A percentile compares a stretch with the other conserved stretches of the same genome.
These are phyloP conservation scores for Habrosyne pyritoides DNA, from an alignment of 2,888 invertebrate species.

Conservation along the genomic window DNA sequence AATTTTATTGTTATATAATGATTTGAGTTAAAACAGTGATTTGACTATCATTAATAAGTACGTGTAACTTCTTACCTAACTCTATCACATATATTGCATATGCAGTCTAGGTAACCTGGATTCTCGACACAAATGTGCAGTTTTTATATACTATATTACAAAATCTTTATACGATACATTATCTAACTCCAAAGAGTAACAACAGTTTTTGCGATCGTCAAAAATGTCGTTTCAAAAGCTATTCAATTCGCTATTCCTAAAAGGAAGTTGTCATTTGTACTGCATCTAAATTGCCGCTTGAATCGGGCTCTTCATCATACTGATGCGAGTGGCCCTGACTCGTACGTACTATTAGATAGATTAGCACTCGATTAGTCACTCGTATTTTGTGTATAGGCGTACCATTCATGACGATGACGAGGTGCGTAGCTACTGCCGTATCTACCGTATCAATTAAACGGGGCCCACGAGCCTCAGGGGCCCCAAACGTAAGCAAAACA, in stretches of 20 bases:
- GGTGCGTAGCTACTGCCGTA: no score
- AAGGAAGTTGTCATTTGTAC: constrained; percentile 65
- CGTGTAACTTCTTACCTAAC: background rate
- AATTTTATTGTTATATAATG: background rate
- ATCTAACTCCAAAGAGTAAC: constrained; percentile 5
- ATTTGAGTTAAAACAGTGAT: background rate
- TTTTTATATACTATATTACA: constrained; percentile 17
- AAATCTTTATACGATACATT: constrained; percentile 20
- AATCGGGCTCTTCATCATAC: constrained; percentile 46
- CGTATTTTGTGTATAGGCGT: constrained; percentile 39
- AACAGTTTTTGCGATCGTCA: constrained; percentile 11
- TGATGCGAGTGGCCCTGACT: constrained; percentile 54
- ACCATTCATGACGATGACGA: no score
- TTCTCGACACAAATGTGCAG: constrained; percentile 24
- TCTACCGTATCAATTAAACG: no score
- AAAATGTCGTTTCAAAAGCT: constrained; percentile 27
- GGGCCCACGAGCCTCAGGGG: no score
- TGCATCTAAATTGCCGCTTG: constrained; percentile 57
- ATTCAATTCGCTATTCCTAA: constrained; percentile 48
- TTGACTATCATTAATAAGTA: background rate
- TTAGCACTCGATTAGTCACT: constrained; percentile 54
- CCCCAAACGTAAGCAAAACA: no score
- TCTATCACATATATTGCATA: background rate
- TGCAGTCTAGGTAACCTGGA: constrained; percentile 20
- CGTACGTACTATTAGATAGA: constrained; percentile 31